Conservation (phyloP, 2,888 invertebrate species). For the Saturnia pavonia region DNA sequence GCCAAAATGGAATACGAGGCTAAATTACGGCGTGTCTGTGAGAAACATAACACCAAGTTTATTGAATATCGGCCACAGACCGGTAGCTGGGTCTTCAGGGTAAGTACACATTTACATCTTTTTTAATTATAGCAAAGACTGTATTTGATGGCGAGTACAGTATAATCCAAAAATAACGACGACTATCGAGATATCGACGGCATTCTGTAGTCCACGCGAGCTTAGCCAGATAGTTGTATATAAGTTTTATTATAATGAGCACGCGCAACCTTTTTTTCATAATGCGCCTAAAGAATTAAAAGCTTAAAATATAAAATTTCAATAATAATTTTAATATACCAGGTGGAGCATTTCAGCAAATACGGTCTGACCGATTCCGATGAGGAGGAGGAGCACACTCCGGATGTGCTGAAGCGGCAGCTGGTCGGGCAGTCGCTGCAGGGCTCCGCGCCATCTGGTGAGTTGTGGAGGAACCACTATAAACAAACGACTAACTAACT, state of each 20-base stretch:
- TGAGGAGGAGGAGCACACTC: constrained; percentile 85
- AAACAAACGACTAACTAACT: no score
- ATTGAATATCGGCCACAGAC: constrained; percentile 97
- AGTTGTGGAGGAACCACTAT: constrained; percentile 19
- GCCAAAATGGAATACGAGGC: constrained; percentile 92
- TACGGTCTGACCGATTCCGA: constrained; percentile 95
- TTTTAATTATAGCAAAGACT: no score
- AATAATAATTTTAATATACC: constrained; percentile 18
- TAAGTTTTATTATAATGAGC: no score
- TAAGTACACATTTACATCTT: constrained; percentile 45
- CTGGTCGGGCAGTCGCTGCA: constrained; percentile 53
- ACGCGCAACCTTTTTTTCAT: no score
- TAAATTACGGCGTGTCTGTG: constrained; percentile 91
- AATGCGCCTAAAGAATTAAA: background rate
- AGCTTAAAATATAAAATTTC: background rate
- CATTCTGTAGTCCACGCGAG: no score
- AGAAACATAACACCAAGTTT: constrained; percentile 94
- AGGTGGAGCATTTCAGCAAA: constrained; percentile 97
- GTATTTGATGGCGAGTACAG: no score
- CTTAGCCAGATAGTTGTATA: no score
- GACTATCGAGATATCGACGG: no score
- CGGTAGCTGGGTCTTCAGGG: constrained; percentile 98
- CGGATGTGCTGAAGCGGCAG: constrained; percentile 58
- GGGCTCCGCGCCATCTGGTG: constrained; percentile 49
- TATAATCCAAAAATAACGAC: no score